Conservation (phyloP, 2,888 invertebrate species). For the Camponotus fellah region DNA sequence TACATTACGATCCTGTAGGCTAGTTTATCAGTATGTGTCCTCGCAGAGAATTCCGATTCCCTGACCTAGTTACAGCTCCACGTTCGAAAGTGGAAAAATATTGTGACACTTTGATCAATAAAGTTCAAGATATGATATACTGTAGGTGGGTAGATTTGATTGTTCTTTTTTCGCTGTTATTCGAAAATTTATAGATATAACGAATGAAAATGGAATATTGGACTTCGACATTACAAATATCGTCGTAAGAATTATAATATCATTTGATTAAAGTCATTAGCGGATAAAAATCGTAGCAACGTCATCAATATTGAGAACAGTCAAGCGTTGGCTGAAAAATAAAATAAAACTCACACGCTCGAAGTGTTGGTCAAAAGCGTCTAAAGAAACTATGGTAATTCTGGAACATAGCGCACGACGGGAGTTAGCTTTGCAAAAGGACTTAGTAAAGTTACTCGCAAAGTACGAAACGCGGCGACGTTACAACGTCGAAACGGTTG, state of each 20-base stretch:
- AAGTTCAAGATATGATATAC: constrained; percentile 42
- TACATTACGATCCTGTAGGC: constrained; percentile 13
- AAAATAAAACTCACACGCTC: not conserved
- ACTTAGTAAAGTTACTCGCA: constrained; percentile 18
- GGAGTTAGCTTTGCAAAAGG: constrained; percentile 19
- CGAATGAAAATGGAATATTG: not conserved
- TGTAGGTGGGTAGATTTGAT: constrained; percentile 34
- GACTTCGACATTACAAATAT: not conserved
- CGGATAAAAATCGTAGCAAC: not conserved
- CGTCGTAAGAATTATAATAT: not conserved
- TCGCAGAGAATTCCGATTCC: constrained; percentile 7
- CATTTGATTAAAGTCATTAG: constrained; percentile 5
- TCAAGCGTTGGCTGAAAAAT: not conserved
- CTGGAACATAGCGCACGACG: not conserved
- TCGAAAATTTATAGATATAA: constrained; percentile 29
- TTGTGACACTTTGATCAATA: constrained; percentile 49
- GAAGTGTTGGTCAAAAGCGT: not conserved
- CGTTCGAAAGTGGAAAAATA: constrained; percentile 51
- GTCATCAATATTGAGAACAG: constrained; percentile 1
- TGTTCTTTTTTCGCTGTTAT: constrained; percentile 30
- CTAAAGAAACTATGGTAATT: constrained; percentile 1
- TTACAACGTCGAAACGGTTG: constrained; percentile 20
- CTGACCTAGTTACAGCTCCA: constrained; percentile 42
- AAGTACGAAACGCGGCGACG: constrained; percentile 13
- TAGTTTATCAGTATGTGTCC: constrained; percentile 33